These are phyloP conservation scores for Kryphioiulus occultus DNA, from an alignment of 2,888 invertebrate genomes.

Conservation along the genomic window DNA sequence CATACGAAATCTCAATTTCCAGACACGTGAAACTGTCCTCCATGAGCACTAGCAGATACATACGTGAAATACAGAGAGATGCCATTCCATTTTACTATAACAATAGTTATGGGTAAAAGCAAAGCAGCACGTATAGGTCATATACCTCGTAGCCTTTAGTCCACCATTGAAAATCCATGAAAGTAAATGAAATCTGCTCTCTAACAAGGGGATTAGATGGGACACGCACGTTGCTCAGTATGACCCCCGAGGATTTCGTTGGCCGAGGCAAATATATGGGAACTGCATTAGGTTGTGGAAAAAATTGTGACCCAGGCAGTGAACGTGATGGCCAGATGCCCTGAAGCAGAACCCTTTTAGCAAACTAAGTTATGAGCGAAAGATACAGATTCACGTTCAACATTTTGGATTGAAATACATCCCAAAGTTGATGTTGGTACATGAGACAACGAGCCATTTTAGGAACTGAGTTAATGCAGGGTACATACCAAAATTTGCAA, in stretches of 20 bases:
- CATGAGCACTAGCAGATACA: slow-evolving; percentile 5
- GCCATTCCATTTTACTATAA: slow-evolving; percentile 29
- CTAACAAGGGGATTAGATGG: slow-evolving; percentile 37
- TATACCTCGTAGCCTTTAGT: slow-evolving; percentile 26
- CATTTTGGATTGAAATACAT: neutral
- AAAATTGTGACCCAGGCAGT: neutral
- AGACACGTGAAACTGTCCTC: slow-evolving; percentile 18
- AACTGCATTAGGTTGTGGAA: neutral
- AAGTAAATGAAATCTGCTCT: slow-evolving; percentile 27
- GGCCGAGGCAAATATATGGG: slow-evolving; percentile 8
- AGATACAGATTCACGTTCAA: neutral
- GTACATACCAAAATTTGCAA: no score
- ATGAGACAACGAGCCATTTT: no score
- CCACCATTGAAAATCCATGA: slow-evolving; percentile 34
- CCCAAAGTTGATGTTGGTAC: no score
- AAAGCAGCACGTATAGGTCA: slow-evolving; percentile 14
- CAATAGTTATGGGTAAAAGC: slow-evolving; percentile 24
- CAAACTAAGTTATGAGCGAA: neutral
- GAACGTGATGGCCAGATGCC: neutral
- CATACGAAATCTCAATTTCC: slow-evolving; percentile 14
- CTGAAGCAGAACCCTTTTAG: neutral
- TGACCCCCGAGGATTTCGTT: neutral
- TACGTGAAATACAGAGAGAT: neutral
- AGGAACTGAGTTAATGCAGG: no score
- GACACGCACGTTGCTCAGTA: slow-evolving; percentile 15